Evolutionary conservation across 1,140 invertebrate species (phyloP).

Genomic region (Drosophila bocqueti): DNA sequence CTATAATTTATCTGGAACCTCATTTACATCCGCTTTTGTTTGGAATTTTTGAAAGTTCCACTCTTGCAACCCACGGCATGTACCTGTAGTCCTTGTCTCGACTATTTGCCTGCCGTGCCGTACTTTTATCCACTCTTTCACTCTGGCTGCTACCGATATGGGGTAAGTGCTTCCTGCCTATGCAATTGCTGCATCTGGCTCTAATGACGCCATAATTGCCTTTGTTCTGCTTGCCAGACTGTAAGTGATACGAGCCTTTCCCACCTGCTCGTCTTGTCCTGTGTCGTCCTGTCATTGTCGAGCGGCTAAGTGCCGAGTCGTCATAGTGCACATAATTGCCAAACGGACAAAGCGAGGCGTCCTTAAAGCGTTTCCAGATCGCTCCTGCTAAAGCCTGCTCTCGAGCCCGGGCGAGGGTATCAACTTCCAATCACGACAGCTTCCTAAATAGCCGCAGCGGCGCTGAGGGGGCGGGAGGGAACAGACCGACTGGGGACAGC

Average conservation of each 20-base stretch:
- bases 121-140: slow-evolving; percentile 58
- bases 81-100: slow-evolving; percentile 1
- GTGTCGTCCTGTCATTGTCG: slow-evolving; percentile 53
- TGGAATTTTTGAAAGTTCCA: slow-evolving; percentile 1
- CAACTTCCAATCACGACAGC: slow-evolving; percentile 40
- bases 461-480: background rate
- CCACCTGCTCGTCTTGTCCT: slow-evolving; percentile 33
- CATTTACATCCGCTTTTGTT: background rate
- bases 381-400: slow-evolving; percentile 1
- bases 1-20: background rate
- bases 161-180: slow-evolving; percentile 58
- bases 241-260: slow-evolving; percentile 67
- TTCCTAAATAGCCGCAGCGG: slow-evolving; percentile 8
- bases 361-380: slow-evolving; percentile 44
- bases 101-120: slow-evolving; percentile 8
- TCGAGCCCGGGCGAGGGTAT: slow-evolving; percentile 31
- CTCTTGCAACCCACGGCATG: background rate
- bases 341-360: slow-evolving; percentile 43
- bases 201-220: slow-evolving; percentile 78
- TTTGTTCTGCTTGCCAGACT: slow-evolving; percentile 56
- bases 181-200: slow-evolving; percentile 51
- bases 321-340: slow-evolving; percentile 71
- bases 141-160: slow-evolving; percentile 43
- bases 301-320: slow-evolving; percentile 62
- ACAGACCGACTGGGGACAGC: background rate